These are phyloP conservation scores for Acrocephalus scirpaceus DNA, from an alignment of 2,797 vertebrate species.

Conservation along the genomic window DNA sequence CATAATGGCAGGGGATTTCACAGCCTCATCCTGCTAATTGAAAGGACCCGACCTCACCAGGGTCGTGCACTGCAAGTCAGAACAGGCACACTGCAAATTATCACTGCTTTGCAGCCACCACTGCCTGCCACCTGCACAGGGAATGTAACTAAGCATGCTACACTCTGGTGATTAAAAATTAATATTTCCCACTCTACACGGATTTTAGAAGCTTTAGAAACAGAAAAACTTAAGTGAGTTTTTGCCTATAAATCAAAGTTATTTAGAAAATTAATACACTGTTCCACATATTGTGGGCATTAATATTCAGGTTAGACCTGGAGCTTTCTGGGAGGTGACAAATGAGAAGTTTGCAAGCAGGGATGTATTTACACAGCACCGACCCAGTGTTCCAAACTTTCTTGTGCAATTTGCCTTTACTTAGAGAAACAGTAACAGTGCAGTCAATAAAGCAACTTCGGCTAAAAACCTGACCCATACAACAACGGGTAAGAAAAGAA, in stretches of 20 bases:
- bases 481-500: not conserved
- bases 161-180: not conserved
- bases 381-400: not conserved
- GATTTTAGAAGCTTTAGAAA: not conserved
- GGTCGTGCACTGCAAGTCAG: not conserved
- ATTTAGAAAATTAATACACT: not conserved
- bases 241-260: not conserved
- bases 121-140: not conserved
- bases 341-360: not conserved
- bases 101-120: not conserved
- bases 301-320: not conserved
- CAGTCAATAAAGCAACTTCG: not conserved
- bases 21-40: not conserved
- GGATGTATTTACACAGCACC: not conserved
- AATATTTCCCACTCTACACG: not conserved
- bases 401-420: not conserved
- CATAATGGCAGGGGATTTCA: not conserved
- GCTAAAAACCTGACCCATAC: not conserved
- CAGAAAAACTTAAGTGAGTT: not conserved
- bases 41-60: not conserved
- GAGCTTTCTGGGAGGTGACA: not conserved
- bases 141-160: not conserved
- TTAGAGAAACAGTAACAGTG: not conserved
- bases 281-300: rapidly evolving
- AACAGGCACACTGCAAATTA: not conserved